These are phyloP conservation scores for Lacanobia oleracea DNA, from an alignment of 2,888 invertebrate species.

Conservation along the genomic window DNA sequence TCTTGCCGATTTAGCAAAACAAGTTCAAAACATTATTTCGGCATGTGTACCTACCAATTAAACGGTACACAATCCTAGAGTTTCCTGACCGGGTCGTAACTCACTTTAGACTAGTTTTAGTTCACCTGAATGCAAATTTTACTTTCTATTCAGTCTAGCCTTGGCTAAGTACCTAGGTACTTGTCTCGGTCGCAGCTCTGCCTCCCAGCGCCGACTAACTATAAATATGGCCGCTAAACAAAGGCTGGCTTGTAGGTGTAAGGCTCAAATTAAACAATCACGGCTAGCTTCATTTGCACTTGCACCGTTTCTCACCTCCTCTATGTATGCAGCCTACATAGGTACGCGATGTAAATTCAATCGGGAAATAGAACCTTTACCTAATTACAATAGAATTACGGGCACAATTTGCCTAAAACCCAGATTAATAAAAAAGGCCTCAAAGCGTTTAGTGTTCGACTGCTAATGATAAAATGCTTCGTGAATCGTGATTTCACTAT, in stretches of 20 bases:
- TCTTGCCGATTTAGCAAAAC: slow-evolving; percentile 2
- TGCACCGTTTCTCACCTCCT: slow-evolving; percentile 15
- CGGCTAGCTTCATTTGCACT: slow-evolving; percentile 43
- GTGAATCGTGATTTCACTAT: slow-evolving; percentile 41
- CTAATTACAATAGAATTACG: slow-evolving; percentile 25
- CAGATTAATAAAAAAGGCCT: no score
- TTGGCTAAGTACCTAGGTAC: slow-evolving; percentile 50
- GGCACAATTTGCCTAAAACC: slow-evolving; percentile 36
- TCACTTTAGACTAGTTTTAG: slow-evolving; percentile 34
- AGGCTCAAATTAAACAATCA: slow-evolving; percentile 58
- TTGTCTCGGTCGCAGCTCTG: slow-evolving; percentile 36
- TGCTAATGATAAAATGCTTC: slow-evolving; percentile 28
- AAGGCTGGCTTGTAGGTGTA: slow-evolving; percentile 34
- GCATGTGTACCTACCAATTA: slow-evolving; percentile 4
- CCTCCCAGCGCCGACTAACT: slow-evolving; percentile 26
- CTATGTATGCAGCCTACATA: slow-evolving; percentile 9
- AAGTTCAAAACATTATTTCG: not conserved
- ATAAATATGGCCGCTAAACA: slow-evolving; percentile 48
- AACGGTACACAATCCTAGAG: not conserved
- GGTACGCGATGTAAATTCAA: slow-evolving; percentile 24
- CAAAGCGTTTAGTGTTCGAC: slow-evolving; percentile 18
- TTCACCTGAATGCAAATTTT: slow-evolving; percentile 59
- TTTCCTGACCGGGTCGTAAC: slow-evolving; percentile 14
- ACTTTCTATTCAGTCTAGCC: slow-evolving; percentile 62
- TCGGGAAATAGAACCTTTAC: not conserved